phyloP scores from a whole-genome alignment of 2,113 vertebrate genomes.

The Ornithorhynchus anatinus region DNA sequence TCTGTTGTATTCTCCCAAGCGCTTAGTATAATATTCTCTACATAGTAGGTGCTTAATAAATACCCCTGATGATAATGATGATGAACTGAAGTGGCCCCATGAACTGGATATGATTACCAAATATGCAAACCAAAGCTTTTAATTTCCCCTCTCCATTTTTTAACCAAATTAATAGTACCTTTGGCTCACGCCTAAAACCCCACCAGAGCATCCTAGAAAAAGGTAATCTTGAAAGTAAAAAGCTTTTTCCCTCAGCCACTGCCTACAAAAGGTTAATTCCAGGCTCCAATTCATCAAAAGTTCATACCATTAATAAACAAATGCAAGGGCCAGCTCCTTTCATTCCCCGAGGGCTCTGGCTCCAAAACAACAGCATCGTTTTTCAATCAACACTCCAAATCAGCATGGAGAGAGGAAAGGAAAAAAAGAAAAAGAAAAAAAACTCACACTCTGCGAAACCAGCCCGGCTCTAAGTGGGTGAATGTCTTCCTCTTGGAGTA shows the following conservation, averaged over 20 bases:
- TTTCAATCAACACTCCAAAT: conserved; percentile 42
- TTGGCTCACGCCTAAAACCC: background rate
- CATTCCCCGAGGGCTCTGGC: conserved; percentile 18
- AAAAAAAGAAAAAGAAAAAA: background rate
- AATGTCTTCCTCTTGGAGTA: conserved; percentile 3
- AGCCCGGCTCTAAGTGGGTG: background rate
- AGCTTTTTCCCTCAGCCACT: conserved; percentile 23
- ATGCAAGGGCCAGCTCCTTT: conserved; percentile 11
- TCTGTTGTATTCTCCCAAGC: too few species aligned
- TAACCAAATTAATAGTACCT: conserved; percentile 25
- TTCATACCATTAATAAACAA: conserved; percentile 37
- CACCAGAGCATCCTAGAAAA: conserved; percentile 7
- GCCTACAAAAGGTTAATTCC: conserved; percentile 32
- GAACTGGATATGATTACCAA: too few species aligned
- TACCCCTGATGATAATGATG: too few species aligned
- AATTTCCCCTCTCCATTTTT: conserved; percentile 17
- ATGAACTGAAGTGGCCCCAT: too few species aligned
- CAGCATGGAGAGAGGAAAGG: conserved; percentile 3
- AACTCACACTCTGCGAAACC: conserved; percentile 5
- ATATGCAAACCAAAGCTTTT: too few species aligned
- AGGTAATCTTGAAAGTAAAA: conserved; percentile 10
- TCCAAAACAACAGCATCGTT: conserved; percentile 45
- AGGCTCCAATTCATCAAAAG: conserved; percentile 46
- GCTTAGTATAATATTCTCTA: too few species aligned
- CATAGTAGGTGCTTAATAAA: too few species aligned